Percentiles rank a stretch among this genome's conserved stretches.
Conservation (phyloP, 2,113 vertebrate species). For the Andinoacara biseriatus region DNA sequence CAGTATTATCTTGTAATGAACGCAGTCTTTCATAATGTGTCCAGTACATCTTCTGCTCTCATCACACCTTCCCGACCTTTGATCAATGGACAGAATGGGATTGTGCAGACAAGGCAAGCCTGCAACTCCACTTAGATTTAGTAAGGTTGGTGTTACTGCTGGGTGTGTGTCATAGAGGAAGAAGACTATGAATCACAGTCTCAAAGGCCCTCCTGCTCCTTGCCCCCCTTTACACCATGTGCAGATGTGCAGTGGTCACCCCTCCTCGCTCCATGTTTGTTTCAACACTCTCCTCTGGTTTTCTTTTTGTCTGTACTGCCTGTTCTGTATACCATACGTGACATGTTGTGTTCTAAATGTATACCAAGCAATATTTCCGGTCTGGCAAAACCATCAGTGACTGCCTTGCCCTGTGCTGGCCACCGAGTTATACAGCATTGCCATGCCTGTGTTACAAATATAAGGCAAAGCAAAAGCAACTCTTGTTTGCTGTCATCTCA, state of each 20-base stretch:
- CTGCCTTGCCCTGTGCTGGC: constrained; percentile 45
- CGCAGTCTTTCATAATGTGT: not conserved
- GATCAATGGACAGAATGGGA: constrained; percentile 1
- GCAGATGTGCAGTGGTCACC: not conserved
- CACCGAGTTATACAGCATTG: constrained; percentile 41
- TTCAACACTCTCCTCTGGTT: constrained; percentile 18
- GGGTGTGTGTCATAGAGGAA: constrained; percentile 24
- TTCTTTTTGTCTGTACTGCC: constrained; percentile 53
- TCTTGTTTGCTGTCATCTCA: constrained; percentile 17
- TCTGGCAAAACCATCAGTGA: constrained; percentile 37
- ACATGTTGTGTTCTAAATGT: constrained; percentile 60
- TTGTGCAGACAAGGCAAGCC: not conserved
- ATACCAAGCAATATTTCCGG: constrained; percentile 66
- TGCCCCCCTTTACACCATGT: not conserved
- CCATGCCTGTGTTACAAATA: constrained; percentile 61
- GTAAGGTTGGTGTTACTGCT: constrained; percentile 27
- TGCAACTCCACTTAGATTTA: not conserved
- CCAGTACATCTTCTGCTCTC: not conserved
- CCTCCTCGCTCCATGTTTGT: constrained; percentile 20
- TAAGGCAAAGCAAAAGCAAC: constrained; percentile 47
- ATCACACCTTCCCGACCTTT: not conserved
- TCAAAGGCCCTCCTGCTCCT: not conserved
- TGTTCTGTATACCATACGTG: constrained; percentile 61
- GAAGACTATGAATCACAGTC: constrained; percentile 11
- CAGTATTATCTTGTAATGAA: not conserved